A percentile compares a stretch with the other conserved stretches of the same genome.
These are phyloP conservation scores for Crotalus helleri DNA, from an alignment of 2,113 vertebrate species.

Conservation along the genomic window DNA sequence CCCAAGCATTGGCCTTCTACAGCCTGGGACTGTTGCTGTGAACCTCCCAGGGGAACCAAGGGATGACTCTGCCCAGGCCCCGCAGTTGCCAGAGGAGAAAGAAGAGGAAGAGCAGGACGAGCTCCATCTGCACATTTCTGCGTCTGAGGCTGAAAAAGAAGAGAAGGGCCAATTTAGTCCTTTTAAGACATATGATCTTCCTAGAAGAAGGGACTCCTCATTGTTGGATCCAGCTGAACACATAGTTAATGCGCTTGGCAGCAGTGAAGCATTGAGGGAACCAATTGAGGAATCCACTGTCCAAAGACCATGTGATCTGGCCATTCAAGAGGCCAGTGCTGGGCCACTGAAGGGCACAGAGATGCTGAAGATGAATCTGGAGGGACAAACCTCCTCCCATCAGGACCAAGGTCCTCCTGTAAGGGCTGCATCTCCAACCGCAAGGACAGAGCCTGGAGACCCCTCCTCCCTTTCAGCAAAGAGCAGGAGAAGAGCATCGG, in stretches of 20 bases:
- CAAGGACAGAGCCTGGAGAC: neutral
- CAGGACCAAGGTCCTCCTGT: neutral
- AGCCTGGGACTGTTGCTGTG: neutral
- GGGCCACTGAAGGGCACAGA: rapidly evolving
- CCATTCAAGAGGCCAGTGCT: neutral
- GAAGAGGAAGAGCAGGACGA: neutral
- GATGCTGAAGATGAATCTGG: neutral
- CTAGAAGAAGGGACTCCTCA: neutral
- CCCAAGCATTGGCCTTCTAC: neutral
- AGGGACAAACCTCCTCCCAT: neutral
- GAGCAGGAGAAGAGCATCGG: neutral
- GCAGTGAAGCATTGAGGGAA: no score
- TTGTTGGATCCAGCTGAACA: no score
- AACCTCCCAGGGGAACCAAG: neutral
- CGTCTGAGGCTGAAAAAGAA: neutral
- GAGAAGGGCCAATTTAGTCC: neutral
- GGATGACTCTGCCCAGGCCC: neutral
- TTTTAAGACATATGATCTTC: no score
- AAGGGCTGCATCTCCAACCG: neutral
- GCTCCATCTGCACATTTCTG: no score
- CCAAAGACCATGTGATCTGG: no score
- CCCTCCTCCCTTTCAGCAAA: rapidly evolving
- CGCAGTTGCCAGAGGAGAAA: neutral
- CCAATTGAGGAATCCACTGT: neutral
- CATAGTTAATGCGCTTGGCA: neutral